These are phyloP conservation scores for Candidula unifasciata DNA, from an alignment of 2,888 invertebrate genomes.

Conservation along the genomic window DNA sequence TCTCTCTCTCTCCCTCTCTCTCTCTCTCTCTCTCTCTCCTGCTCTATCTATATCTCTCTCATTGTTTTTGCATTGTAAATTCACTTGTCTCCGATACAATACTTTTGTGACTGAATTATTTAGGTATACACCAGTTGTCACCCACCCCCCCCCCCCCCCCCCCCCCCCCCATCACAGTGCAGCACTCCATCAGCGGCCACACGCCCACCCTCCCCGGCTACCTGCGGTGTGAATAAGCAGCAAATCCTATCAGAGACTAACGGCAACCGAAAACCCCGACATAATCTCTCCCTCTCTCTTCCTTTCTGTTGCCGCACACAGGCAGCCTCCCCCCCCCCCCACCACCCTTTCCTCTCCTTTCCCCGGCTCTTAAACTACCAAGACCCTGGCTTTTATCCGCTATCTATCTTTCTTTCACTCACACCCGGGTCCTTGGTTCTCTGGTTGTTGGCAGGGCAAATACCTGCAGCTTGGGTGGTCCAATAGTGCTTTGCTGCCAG, in stretches of 20 bases:
- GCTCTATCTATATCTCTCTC: neutral
- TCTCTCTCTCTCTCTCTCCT: neutral
- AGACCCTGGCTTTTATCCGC: neutral
- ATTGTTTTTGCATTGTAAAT: too few species aligned
- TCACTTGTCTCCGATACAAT: too few species aligned
- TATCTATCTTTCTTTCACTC: conserved; percentile 1
- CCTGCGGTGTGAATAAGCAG: neutral
- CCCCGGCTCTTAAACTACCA: neutral
- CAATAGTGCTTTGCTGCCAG: neutral
- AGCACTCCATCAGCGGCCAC: too few species aligned
- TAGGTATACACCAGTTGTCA: too few species aligned
- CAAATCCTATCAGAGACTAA: too few species aligned
- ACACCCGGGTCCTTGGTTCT: conserved; percentile 17
- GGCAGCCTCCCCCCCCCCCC: neutral
- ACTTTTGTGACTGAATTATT: too few species aligned
- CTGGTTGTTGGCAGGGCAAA: conserved; percentile 36
- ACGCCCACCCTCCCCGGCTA: neutral
- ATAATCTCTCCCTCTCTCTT: conserved; percentile 12
- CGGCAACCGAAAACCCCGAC: too few species aligned
- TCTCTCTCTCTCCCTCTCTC: too few species aligned
- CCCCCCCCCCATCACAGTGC: too few species aligned
- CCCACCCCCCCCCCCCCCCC: too few species aligned
- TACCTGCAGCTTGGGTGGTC: conserved; percentile 36
- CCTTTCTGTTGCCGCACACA: neutral
- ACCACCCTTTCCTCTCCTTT: neutral